phyloP scores from a whole-genome alignment of 2,888 invertebrate species.

The Parapristionchus giblindavisi region DNA sequence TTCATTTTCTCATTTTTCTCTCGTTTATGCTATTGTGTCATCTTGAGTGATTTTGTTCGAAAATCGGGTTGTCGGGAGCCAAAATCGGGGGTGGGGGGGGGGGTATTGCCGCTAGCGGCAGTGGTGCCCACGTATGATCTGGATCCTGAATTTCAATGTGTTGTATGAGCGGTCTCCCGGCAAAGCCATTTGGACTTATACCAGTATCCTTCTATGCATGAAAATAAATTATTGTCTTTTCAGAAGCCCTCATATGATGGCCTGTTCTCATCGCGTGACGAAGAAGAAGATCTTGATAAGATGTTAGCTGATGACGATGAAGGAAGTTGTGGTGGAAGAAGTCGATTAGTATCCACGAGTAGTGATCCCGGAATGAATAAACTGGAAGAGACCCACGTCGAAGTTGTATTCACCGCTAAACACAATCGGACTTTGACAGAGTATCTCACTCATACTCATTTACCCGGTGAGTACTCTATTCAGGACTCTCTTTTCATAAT shows the following conservation, averaged over 20 bases:
- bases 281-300: constrained; percentile 76
- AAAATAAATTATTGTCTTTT: background rate
- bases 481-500: constrained; percentile 21
- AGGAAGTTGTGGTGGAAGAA: constrained; percentile 47
- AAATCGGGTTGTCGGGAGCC: no score
- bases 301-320: constrained; percentile 81
- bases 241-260: constrained; percentile 79
- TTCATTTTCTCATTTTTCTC: no score
- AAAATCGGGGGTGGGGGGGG: no score
- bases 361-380: constrained; percentile 8
- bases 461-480: constrained; percentile 62
- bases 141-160: no score
- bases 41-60: no score
- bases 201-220: background rate
- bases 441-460: constrained; percentile 83
- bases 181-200: no score
- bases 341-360: constrained; percentile 30
- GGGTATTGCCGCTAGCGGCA: no score
- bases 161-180: no score
- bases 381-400: constrained; percentile 38
- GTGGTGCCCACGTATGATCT: no score
- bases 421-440: constrained; percentile 80
- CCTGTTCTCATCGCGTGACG: constrained; percentile 81
- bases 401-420: constrained; percentile 49
- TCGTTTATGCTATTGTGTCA: no score